Base-by-base conservation (phyloP, 2,888 invertebrate species). In the Caenorhabditis auriculariae region DNA sequence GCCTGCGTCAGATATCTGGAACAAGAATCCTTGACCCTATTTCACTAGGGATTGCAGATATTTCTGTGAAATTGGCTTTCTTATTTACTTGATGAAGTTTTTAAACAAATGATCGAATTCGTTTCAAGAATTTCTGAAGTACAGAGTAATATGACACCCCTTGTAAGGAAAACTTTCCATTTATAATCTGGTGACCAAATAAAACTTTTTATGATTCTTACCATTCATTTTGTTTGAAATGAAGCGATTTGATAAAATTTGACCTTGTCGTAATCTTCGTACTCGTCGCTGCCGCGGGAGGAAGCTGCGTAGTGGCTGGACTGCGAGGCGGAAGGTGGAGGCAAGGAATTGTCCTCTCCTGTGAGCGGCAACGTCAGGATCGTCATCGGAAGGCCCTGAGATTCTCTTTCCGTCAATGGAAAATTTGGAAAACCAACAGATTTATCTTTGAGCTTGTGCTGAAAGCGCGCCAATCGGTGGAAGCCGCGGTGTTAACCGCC, bases 381-480 rank as follows among this genome's bases (percentile, higher is more conserved):
- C 17, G 69, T 71, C 58, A 71, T 65, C 24, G 65, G 66, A 2
- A 73, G 53, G 35, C 73, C 70, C 72, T 71, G 54, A 2, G 51
- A 45, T 26, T 21, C 12, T 12, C 27, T 15, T 15, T 27, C 19
- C 7, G 24, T 15, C 27, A 7, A 45, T n/a, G n/a, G n/a, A n/a
- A 49, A 41, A 24, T 19, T 41, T 39, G n/a, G 26, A 6, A 28
- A 29, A 7, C 42, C 24, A 23, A 72, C 72, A 24, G 65, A 50
- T 60, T 73, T 73, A 41, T 73, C 73, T 27, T 73, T 73, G 17
- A 68, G 53, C 42, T 66, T 64, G 23, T 71, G 70, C 37, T 64
- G 65, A 52, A 64, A 73, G 12, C 61, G 45, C 5, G 61, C 55
- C 28, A 73, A 43, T 44, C 73, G 48, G 47, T 73, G 70, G 35